phyloP scores from a whole-genome alignment of 2,888 invertebrate species.

The Glomeris marginata region DNA sequence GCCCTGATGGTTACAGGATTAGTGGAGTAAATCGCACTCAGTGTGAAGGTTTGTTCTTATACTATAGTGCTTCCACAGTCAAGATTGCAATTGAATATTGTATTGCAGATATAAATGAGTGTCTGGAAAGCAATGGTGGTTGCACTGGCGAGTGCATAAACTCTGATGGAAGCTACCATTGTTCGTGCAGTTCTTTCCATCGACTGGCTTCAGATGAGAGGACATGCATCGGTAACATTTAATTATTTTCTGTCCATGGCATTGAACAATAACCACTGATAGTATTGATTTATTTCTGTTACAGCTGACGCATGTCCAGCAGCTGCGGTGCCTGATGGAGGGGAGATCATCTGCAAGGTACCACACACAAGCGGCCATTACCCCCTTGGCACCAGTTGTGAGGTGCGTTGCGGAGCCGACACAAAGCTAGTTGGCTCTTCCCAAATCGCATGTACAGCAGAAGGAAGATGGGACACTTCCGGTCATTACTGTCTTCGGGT shows the following conservation, averaged over 20 bases:
- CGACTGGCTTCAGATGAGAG: conserved; percentile 27
- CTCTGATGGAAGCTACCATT: conserved; percentile 23
- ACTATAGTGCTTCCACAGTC: too few relatives aligned
- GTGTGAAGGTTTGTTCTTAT: conserved; percentile 4
- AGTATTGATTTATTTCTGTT: background rate
- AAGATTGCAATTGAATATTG: background rate
- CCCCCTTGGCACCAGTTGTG: conserved; percentile 34
- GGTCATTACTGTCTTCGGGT: background rate
- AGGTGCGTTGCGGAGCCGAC: conserved; percentile 37
- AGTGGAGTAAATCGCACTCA: conserved; percentile 15
- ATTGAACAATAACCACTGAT: conserved; percentile 15
- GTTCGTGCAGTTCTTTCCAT: conserved; percentile 25
- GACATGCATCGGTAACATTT: conserved; percentile 24
- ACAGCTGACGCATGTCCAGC: background rate
- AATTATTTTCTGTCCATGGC: background rate
- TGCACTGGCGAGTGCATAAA: conserved; percentile 25
- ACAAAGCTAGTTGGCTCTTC: conserved; percentile 40
- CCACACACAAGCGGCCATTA: conserved; percentile 5
- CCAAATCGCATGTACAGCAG: conserved; percentile 35
- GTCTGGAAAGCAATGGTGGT: conserved; percentile 22
- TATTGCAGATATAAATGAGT: conserved; percentile 25
- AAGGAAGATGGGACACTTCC: conserved; percentile 35
- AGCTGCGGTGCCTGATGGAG: conserved; percentile 17
- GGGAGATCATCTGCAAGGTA: conserved; percentile 29
- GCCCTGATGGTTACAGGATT: conserved; percentile 22